A percentile compares a stretch with the other conserved stretches of the same genome.
phyloP scores from a whole-genome alignment of 2,797 vertebrate genomes.

The Alectoris magna region DNA sequence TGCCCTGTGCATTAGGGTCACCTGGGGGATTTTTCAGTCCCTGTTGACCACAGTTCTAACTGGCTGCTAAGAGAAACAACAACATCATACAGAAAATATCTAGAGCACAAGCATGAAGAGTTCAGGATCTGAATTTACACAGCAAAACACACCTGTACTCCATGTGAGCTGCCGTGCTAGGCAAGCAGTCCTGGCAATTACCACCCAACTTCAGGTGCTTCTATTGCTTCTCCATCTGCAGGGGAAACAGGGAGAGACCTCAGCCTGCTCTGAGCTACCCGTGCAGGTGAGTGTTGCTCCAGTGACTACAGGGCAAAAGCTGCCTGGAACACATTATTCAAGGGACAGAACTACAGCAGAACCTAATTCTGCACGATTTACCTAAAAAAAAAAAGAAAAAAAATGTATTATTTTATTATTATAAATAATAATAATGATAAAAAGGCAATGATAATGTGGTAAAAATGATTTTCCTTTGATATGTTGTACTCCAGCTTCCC shows the following conservation, averaged over 20 bases:
- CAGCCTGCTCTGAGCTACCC: neutral
- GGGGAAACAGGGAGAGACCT: neutral
- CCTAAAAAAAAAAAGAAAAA: neutral
- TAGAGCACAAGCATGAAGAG: neutral
- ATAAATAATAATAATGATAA: neutral
- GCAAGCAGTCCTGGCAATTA: neutral
- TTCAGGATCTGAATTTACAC: neutral
- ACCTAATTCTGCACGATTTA: neutral
- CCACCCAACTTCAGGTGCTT: neutral
- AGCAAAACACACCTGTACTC: neutral
- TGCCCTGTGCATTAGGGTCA: neutral
- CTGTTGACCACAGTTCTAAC: accelerated
- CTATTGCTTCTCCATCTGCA: neutral
- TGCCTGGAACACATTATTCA: neutral
- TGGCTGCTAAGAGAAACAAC: neutral
- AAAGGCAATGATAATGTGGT: accelerated
- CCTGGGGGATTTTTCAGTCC: neutral
- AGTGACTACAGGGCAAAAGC: neutral
- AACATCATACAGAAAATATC: neutral
- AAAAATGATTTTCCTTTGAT: neutral
- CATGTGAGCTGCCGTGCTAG: neutral
- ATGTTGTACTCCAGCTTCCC: accelerated
- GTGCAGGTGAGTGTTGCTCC: neutral
- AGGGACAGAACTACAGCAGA: neutral
- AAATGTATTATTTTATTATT: neutral